A percentile compares a stretch with the other conserved stretches of the same genome.
phyloP scores from a whole-genome alignment of 2,888 invertebrate genomes.

The Portevinia maculata region DNA sequence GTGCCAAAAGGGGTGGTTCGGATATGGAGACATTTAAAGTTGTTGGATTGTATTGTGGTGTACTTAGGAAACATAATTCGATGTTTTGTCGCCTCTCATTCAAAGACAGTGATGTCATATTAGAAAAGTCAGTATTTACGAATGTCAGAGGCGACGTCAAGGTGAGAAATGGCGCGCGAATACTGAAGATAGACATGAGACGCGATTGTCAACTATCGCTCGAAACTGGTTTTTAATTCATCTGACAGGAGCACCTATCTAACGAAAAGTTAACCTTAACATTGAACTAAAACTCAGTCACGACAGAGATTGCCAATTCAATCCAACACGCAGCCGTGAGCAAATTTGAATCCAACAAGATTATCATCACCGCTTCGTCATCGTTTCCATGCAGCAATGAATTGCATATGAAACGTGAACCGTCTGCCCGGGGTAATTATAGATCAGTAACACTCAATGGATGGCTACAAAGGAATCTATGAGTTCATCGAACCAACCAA shows the following conservation, averaged over 20 bases:
- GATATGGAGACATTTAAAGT: no score
- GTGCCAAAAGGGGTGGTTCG: no score
- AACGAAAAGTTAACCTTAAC: neutral
- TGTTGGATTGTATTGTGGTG: no score
- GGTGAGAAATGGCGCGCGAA: no score
- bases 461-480: slow-evolving; percentile 1
- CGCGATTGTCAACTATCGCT: no score
- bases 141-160: no score
- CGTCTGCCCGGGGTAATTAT: slow-evolving; percentile 29
- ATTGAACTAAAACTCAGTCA: slow-evolving; percentile 13
- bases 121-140: no score
- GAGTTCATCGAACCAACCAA: slow-evolving; percentile 51
- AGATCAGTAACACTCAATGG: slow-evolving; percentile 20
- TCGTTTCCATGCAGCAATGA: neutral
- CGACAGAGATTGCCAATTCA: slow-evolving; percentile 11
- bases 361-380: neutral
- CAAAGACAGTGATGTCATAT: no score
- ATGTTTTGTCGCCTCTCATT: no score
- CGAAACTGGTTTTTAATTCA: no score
- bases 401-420: slow-evolving; percentile 14
- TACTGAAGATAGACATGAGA: no score
- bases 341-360: slow-evolving; percentile 31
- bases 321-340: neutral
- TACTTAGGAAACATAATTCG: no score
- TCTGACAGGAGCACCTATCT: neutral